Base-by-base conservation (phyloP, 2,888 invertebrate genomes). In the Mesopsocus fuscifrons region DNA sequence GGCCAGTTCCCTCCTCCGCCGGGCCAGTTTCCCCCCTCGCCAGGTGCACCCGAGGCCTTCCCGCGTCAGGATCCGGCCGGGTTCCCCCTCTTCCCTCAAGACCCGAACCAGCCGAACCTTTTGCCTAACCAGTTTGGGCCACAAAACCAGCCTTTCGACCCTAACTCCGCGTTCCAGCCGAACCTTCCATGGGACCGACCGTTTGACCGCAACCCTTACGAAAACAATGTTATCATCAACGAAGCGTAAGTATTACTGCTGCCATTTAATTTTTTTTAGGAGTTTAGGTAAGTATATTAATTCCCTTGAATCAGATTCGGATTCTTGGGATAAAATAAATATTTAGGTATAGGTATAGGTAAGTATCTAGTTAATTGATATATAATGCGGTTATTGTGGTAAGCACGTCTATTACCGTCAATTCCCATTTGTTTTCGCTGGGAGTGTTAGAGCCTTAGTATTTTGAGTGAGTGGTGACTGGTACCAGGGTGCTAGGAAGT, bases 241-340 rank as follows among this genome's bases (percentile, higher is more conserved):
- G 68, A 69, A 55, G 68, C 69, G 69, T 69, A 57, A 68, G 68
- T 65, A 46, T 16, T 41, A n/a, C n/a, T n/a, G n/a, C n/a, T n/a
- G n/a, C n/a, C n/a, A n/a, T n/a, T n/a, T n/a, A n/a, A n/a, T n/a
- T n/a, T n/a, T n/a, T n/a, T n/a, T n/a, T n/a, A n/a, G n/a, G n/a
- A n/a, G n/a, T n/a, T n/a, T n/a, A n/a, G n/a, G n/a, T n/a, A n/a
- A n/a, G n/a, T n/a, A n/a, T n/a, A n/a, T n/a, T n/a, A n/a, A n/a
- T n/a, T n/a, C n/a, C n/a, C n/a, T n/a, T n/a, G n/a, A n/a, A n/a
- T n/a, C n/a, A n/a, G n/a, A n/a, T n/a, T n/a, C n/a, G n/a, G n/a
- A n/a, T n/a, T n/a, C n/a, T n/a, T n/a, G n/a, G n/a, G n/a, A n/a
- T n/a, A n/a, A n/a, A n/a, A n/a, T n/a, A n/a, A n/a, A n/a, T n/a